A percentile compares a stretch with the other conserved stretches of the same genome.
Evolutionary conservation across 2,888 invertebrate species (phyloP).

Genomic region (Rhogogaster chlorosoma): DNA sequence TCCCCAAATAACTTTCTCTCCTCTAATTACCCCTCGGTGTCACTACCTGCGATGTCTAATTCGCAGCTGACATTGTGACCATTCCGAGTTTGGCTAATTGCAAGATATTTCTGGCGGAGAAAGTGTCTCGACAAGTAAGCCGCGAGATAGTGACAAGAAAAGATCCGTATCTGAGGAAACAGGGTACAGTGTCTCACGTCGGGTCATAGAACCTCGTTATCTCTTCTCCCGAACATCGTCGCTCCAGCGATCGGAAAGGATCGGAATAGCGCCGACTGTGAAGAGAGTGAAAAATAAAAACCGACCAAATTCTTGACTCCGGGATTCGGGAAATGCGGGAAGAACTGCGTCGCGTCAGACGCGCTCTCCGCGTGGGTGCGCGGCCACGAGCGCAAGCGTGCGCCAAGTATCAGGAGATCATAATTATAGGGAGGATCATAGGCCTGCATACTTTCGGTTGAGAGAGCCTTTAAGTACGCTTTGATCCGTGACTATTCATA

Average conservation of each 20-base stretch:
- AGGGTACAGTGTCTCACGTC: not conserved
- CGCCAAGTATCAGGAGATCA: slow-evolving; percentile 65
- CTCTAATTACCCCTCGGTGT: not conserved
- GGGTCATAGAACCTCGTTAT: not conserved
- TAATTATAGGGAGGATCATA: slow-evolving; percentile 44
- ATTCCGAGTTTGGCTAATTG: not conserved
- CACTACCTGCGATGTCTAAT: not conserved
- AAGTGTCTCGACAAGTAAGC: not conserved
- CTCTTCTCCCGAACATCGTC: not conserved
- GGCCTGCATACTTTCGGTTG: not conserved
- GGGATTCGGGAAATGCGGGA: not conserved
- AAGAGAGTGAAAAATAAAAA: not conserved
- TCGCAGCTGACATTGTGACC: not conserved
- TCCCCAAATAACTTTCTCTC: slow-evolving; percentile 20
- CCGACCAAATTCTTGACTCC: not conserved
- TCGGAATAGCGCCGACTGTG: not conserved
- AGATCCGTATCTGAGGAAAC: not conserved
- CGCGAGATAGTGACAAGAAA: not conserved
- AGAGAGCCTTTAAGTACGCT: not conserved
- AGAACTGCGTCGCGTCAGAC: not conserved
- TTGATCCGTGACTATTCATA: not conserved
- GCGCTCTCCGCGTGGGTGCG: slow-evolving; percentile 57
- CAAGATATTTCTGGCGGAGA: not conserved
- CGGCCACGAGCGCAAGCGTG: slow-evolving; percentile 62
- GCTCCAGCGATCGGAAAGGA: not conserved